A percentile compares a stretch with the other conserved stretches of the same genome.
These are phyloP conservation scores for Conomelus anceps DNA, from an alignment of 2,888 invertebrate genomes.

Conservation along the genomic window DNA sequence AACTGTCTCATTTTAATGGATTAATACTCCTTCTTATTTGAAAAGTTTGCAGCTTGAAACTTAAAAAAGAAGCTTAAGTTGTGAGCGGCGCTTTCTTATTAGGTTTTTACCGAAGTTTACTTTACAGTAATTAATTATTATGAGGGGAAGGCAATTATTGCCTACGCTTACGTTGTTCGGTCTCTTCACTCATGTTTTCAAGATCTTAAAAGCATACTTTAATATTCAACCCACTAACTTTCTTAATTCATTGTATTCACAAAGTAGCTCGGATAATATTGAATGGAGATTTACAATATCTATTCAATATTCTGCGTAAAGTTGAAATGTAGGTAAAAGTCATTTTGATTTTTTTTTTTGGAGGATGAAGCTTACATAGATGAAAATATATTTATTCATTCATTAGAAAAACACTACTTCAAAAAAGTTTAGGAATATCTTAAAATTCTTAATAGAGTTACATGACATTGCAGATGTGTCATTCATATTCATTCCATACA, in stretches of 20 bases:
- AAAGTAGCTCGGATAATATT: neutral
- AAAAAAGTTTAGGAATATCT: neutral
- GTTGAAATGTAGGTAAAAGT: too few relatives aligned
- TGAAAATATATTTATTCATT: too few relatives aligned
- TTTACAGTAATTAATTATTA: neutral
- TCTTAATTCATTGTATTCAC: neutral
- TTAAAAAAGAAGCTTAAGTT: neutral
- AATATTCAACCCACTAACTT: neutral
- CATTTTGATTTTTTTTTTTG: too few relatives aligned
- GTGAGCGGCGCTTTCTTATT: neutral
- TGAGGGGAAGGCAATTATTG: neutral
- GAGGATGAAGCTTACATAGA: too few relatives aligned
- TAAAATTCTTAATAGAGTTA: too few relatives aligned
- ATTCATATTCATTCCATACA: too few relatives aligned
- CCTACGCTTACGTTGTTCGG: neutral
- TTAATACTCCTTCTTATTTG: neutral
- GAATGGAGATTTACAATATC: neutral
- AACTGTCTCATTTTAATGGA: neutral
- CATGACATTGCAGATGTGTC: too few relatives aligned
- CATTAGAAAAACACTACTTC: too few relatives aligned
- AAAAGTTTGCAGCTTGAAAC: neutral
- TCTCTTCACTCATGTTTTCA: neutral
- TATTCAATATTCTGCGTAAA: neutral
- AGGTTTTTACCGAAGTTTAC: neutral
- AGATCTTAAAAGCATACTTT: neutral